Evolutionary conservation across 35 echinoderm and acorn worm genomes (phyloP).

Genomic region (Lytechinus variegatus): DNA sequence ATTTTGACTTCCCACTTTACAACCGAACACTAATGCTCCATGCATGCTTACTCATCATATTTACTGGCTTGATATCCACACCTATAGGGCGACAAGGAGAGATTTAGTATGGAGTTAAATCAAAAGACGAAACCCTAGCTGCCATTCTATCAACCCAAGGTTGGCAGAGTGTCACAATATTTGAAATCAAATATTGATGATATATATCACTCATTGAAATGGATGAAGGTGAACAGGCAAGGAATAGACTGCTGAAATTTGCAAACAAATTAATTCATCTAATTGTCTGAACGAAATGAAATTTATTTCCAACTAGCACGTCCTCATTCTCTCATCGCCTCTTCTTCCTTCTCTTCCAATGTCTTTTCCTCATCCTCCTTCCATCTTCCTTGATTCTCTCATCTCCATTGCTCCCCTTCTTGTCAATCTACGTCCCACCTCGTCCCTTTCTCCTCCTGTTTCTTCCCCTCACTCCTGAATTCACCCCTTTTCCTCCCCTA

Average conservation of each 20-base stretch:
- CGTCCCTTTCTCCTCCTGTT: no score
- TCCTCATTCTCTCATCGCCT: no score
- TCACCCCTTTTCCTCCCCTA: no score
- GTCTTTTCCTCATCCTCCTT: no score
- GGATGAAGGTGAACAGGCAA: not conserved
- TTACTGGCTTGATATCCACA: not conserved
- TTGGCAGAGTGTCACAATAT: not conserved
- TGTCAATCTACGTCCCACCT: no score
- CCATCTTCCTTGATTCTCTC: no score
- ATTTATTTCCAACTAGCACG: no score
- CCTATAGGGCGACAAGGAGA: not conserved
- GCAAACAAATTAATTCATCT: not conserved
- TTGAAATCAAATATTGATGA: not conserved
- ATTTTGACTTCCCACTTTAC: no score
- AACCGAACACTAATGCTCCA: no score
- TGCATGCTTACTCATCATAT: not conserved
- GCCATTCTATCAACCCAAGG: not conserved
- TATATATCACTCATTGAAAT: not conserved
- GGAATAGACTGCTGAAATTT: not conserved
- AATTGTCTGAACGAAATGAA: not conserved
- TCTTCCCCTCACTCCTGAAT: no score
- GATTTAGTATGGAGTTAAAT: not conserved
- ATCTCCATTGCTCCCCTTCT: no score
- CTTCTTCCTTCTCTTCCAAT: no score
- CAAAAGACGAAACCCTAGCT: not conserved